Percentiles rank a stretch among this genome's conserved stretches.
These are phyloP conservation scores for Cerastis rubricosa DNA, from an alignment of 2,888 invertebrate genomes.

Conservation along the genomic window DNA sequence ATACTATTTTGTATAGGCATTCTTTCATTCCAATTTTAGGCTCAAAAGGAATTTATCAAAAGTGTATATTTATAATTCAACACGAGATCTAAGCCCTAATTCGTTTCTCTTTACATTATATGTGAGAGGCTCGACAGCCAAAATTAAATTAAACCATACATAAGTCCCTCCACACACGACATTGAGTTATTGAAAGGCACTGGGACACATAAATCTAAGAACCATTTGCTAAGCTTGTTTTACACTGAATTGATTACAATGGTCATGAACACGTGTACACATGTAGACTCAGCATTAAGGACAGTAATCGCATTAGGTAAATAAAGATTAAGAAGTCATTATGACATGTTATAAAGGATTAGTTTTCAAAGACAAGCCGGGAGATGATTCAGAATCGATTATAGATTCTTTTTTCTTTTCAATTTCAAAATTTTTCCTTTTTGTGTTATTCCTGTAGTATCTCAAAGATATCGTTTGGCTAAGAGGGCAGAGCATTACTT, in stretches of 20 bases:
- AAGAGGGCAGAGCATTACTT: too few relatives aligned
- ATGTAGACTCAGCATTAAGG: not conserved
- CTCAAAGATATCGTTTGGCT: too few relatives aligned
- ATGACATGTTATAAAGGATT: not conserved
- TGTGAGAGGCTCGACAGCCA: constrained; percentile 6
- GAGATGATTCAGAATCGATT: not conserved
- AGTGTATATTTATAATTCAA: constrained; percentile 21
- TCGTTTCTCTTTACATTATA: constrained; percentile 29
- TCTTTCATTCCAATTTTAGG: not conserved
- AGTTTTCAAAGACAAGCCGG: not conserved
- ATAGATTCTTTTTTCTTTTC: too few relatives aligned
- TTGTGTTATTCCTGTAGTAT: too few relatives aligned
- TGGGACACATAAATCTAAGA: constrained; percentile 29
- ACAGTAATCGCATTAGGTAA: not conserved
- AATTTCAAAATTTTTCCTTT: too few relatives aligned
- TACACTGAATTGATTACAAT: constrained; percentile 36
- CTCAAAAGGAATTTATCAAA: constrained; percentile 17
- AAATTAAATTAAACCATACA: constrained; percentile 45
- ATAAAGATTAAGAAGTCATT: not conserved
- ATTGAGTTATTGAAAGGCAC: constrained; percentile 32
- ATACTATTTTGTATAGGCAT: not conserved
- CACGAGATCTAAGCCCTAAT: constrained; percentile 18
- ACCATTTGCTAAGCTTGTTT: constrained; percentile 42
- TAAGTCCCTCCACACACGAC: constrained; percentile 27
- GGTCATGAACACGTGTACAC: constrained; percentile 5